Conservation (phyloP, 1,140 invertebrate species). For the Zaprionus camerounensis region DNA sequence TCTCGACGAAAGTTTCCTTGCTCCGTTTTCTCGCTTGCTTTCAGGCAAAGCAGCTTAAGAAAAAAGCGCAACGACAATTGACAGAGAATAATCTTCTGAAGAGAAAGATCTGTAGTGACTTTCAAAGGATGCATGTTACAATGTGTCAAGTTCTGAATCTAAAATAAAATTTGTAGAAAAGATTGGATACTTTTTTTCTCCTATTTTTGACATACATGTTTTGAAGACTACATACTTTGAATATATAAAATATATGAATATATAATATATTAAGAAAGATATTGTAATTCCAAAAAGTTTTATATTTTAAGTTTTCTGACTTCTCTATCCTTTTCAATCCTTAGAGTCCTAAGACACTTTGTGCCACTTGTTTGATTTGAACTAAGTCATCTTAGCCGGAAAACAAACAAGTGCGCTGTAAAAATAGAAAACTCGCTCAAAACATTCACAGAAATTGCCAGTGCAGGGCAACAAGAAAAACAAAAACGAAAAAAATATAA, state of each 20-base stretch:
- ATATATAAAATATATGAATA: too few species aligned
- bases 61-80: constrained; percentile 22
- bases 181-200: too few species aligned
- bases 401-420: constrained; percentile 20
- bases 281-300: neutral
- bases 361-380: constrained; percentile 23
- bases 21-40: constrained; percentile 45
- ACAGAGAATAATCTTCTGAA: constrained; percentile 14
- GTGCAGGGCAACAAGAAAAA: constrained; percentile 23
- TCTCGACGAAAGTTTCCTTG: constrained; percentile 25
- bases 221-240: too few species aligned
- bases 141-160: neutral
- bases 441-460: constrained; percentile 52
- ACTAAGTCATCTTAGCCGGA: neutral
- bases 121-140: constrained; percentile 1
- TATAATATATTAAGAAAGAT: neutral
- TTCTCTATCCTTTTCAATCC: too few species aligned
- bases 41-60: constrained; percentile 62
- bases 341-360: neutral
- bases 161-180: neutral
- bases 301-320: too few species aligned
- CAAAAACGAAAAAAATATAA: constrained; percentile 56
- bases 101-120: neutral
- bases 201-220: neutral
- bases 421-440: constrained; percentile 39